phyloP scores from a whole-genome alignment of 2,797 vertebrate species.

The Ambastaia sidthimunki region DNA sequence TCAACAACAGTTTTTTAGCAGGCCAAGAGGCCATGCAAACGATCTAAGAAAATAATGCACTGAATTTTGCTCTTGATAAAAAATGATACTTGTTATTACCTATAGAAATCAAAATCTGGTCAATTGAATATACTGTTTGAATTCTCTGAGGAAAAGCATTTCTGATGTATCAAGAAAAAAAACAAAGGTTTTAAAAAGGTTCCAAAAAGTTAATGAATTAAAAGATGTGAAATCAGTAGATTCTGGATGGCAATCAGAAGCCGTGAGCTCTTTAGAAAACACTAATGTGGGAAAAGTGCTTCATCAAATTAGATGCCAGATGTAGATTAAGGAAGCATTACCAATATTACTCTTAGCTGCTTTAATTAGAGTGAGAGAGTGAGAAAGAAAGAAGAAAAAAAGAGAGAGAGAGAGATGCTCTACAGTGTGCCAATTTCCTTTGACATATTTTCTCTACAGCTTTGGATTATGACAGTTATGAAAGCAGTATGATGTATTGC shows the following conservation, averaged over 20 bases:
- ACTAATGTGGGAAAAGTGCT: constrained; percentile 40
- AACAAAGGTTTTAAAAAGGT: constrained; percentile 12
- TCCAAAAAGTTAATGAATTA: constrained; percentile 34
- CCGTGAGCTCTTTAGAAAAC: constrained; percentile 13
- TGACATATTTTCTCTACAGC: constrained; percentile 45
- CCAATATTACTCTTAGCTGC: constrained; percentile 18
- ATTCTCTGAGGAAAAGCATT: not conserved
- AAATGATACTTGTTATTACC: constrained; percentile 19
- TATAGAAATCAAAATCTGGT: not conserved
- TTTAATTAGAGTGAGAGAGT: constrained; percentile 44
- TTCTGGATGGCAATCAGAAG: constrained; percentile 42
- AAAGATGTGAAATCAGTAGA: constrained; percentile 24
- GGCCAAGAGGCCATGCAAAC: not conserved
- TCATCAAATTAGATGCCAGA: constrained; percentile 46
- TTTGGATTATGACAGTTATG: constrained; percentile 50
- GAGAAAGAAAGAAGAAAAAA: constrained; percentile 15
- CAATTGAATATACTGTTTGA: not conserved
- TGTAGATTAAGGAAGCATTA: constrained; percentile 47
- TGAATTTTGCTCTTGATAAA: not conserved
- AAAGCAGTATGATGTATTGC: constrained; percentile 44
- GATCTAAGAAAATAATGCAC: not conserved
- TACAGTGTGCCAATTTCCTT: constrained; percentile 55
- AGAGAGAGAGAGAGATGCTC: constrained; percentile 56
- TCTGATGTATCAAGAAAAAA: constrained; percentile 5
- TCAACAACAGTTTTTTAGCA: not conserved